phyloP scores from a whole-genome alignment of 2,113 vertebrate species.

The Vanacampus margaritifer region DNA sequence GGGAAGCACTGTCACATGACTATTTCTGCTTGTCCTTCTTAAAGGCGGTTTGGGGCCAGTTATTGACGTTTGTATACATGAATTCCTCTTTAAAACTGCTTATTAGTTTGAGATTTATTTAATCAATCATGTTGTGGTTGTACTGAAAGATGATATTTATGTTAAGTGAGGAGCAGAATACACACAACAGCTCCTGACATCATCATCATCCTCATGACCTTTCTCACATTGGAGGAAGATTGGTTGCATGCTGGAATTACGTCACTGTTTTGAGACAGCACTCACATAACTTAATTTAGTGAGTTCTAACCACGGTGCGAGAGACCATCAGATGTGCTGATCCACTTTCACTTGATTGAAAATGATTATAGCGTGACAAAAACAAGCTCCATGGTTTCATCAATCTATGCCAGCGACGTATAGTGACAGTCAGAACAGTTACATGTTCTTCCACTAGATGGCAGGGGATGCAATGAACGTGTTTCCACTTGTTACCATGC shows the following conservation, averaged over 20 bases:
- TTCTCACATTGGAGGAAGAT: not conserved
- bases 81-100: not conserved
- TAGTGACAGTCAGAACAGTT: not conserved
- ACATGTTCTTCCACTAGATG: not conserved
- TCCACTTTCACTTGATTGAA: not conserved
- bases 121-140: not conserved
- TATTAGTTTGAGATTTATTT: not conserved
- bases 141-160: not conserved
- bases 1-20: constrained; percentile 33
- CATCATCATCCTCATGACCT: not conserved
- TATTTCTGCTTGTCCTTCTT: not conserved
- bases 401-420: not conserved
- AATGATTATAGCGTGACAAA: not conserved
- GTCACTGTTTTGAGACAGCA: not conserved
- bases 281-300: not conserved
- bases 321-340: not conserved
- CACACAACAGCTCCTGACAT: not conserved
- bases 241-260: not conserved
- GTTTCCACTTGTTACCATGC: not conserved
- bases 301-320: not conserved
- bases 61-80: not conserved
- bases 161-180: not conserved
- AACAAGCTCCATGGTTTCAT: not conserved
- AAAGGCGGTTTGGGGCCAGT: constrained; percentile 2
- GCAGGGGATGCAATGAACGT: not conserved